Base-by-base conservation (phyloP, 1,140 invertebrate genomes). In the Lethocerus indicus region DNA sequence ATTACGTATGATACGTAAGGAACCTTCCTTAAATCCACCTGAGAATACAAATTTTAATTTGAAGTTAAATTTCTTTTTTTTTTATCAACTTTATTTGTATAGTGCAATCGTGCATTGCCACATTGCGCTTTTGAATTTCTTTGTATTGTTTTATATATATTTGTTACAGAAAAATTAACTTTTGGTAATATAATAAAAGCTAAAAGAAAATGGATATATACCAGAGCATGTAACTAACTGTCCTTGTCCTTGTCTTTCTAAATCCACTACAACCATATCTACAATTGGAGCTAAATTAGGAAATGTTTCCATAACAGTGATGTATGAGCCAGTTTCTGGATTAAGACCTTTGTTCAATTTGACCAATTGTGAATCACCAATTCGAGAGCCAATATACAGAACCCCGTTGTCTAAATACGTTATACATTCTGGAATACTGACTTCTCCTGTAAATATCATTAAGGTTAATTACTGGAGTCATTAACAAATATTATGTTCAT, bases 401-500 rank as follows among this genome's bases (percentile, higher is more conserved):
- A 98, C 94, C 36, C 91, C 91, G 71, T 98, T 98, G 63, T 98
- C 95, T 41, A 98, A 69, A 62, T 99, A 99, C n/a, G 92, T 96
- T 61, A 99, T 84, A 61, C 90, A 94, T 66, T 98, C 93, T 2
- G 95, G 91, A 55, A 96, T 95, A 14, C 89, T 91, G 29, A 95
- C 94, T 70, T 97, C 86, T 32, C 81, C 79, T 74, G 55, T 0
- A 57, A 57, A 56, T 46, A 52, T 13, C 51, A 53, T 42, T n/a
- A n/a, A n/a, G n/a, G n/a, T n/a, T n/a, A n/a, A n/a, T 43, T 3
- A 23, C n/a, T 21, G 2, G 18, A 23, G 12, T 23, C 21, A 4
- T 20, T 43, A 3, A 16, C 3, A 4, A 43, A 2, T 21, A 43
- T 43, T 32, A 32, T 32, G 29, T n/a, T 9, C 9, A 32, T 9